Conservation (phyloP, 2,113 vertebrate species). For the Synodontis membranacea region DNA sequence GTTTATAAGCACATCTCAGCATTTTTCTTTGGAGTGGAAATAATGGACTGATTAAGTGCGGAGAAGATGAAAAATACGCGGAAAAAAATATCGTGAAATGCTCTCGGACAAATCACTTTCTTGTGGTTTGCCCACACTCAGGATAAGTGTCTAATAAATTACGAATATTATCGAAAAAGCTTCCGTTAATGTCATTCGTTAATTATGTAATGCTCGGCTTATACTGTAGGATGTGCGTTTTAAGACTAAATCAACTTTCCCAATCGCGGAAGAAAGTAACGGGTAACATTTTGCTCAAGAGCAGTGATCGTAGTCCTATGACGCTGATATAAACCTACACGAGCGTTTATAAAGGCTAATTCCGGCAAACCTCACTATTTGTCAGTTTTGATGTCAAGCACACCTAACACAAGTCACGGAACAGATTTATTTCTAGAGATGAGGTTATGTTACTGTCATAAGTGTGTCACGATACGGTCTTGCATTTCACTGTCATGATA, state of each 20-base stretch:
- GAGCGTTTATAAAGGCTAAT: background rate
- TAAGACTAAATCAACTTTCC: background rate
- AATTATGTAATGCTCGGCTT: background rate
- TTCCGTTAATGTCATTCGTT: background rate
- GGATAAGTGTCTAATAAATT: background rate
- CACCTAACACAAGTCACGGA: background rate
- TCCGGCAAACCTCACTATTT: background rate
- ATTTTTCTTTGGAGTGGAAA: slow-evolving; percentile 38
- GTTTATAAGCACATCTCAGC: slow-evolving; percentile 25
- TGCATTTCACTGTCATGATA: background rate
- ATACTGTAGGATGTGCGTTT: background rate
- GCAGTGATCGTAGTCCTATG: background rate
- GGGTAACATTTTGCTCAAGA: background rate
- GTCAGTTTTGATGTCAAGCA: background rate
- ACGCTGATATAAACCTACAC: background rate
- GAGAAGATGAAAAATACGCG: too few relatives aligned
- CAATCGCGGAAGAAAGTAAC: background rate
- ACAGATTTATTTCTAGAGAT: background rate
- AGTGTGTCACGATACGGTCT: background rate
- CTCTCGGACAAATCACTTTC: background rate
- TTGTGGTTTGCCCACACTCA: background rate
- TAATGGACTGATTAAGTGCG: slow-evolving; percentile 35
- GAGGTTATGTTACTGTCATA: background rate
- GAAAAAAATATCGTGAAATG: too few relatives aligned
- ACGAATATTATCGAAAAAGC: background rate